These are phyloP conservation scores for Plagodis pulveraria DNA, from an alignment of 2,888 invertebrate species.

Conservation along the genomic window DNA sequence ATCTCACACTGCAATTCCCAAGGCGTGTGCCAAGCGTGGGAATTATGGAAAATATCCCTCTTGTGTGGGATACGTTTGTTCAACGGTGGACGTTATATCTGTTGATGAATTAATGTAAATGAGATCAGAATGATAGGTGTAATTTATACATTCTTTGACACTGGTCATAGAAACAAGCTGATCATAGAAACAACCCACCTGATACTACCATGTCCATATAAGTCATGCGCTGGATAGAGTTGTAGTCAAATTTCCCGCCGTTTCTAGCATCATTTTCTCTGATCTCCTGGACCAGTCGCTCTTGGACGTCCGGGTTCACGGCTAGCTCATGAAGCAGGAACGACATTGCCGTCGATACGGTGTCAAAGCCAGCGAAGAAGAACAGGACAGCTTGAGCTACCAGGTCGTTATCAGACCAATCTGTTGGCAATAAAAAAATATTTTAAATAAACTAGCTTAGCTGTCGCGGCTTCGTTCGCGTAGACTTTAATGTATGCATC, in stretches of 20 bases:
- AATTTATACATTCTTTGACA: too few relatives aligned
- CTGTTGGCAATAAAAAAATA: slow-evolving; percentile 34
- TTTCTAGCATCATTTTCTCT: slow-evolving; percentile 67
- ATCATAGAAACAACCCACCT: slow-evolving; percentile 50
- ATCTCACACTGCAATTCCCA: too few relatives aligned
- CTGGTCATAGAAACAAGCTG: too few relatives aligned
- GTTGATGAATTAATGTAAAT: too few relatives aligned
- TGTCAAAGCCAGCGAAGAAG: slow-evolving; percentile 85
- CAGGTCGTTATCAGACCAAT: slow-evolving; percentile 70
- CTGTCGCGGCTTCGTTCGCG: too few relatives aligned
- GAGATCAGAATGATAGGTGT: too few relatives aligned
- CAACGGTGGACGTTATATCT: too few relatives aligned
- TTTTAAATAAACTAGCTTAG: too few relatives aligned
- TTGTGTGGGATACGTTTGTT: too few relatives aligned
- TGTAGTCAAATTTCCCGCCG: slow-evolving; percentile 76
- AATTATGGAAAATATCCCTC: too few relatives aligned
- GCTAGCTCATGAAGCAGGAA: slow-evolving; percentile 85
- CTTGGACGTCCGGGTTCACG: slow-evolving; percentile 84
- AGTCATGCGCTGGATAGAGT: slow-evolving; percentile 79
- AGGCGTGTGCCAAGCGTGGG: too few relatives aligned
- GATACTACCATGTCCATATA: slow-evolving; percentile 87
- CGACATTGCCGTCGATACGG: slow-evolving; percentile 70
- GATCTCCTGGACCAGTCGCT: slow-evolving; percentile 82
- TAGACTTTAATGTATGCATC: too few relatives aligned
- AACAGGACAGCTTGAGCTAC: slow-evolving; percentile 80